Evolutionary conservation across 2,888 invertebrate genomes (phyloP).

Genomic region (Drosophila prostipennis): DNA sequence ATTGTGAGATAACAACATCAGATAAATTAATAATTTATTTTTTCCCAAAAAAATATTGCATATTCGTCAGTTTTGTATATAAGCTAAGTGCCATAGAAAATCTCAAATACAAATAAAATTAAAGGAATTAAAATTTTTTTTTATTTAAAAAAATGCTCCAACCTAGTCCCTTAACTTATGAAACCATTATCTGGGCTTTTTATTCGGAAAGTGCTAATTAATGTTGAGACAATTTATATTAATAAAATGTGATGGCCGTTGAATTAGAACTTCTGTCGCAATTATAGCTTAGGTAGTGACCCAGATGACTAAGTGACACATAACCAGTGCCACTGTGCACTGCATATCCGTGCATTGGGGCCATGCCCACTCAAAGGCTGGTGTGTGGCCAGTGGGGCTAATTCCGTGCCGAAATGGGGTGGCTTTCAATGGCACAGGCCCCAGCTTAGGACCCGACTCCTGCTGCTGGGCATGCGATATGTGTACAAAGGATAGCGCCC

Average conservation of each 20-base stretch:
- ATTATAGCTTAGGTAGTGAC: background rate
- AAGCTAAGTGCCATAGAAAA: too few relatives aligned
- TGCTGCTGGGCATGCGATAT: slow-evolving; percentile 56
- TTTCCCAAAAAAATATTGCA: too few relatives aligned
- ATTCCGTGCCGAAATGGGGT: slow-evolving; percentile 69
- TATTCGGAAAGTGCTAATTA: background rate
- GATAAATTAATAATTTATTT: too few relatives aligned
- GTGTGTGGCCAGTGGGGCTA: slow-evolving; percentile 69
- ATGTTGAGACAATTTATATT: background rate
- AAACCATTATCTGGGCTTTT: background rate
- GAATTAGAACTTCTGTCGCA: background rate
- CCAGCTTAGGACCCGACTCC: slow-evolving; percentile 8
- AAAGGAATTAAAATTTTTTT: too few relatives aligned
- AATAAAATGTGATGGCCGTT: background rate
- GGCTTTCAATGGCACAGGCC: slow-evolving; percentile 45
- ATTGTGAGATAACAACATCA: too few relatives aligned
- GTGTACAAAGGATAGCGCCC: slow-evolving; percentile 61
- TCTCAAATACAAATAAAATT: too few relatives aligned
- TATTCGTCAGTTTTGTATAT: too few relatives aligned
- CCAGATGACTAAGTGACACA: slow-evolving; percentile 2
- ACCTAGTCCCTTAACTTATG: background rate
- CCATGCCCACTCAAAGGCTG: slow-evolving; percentile 64
- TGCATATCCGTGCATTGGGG: slow-evolving; percentile 62
- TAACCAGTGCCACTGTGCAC: slow-evolving; percentile 45
- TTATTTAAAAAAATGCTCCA: background rate